These are phyloP conservation scores for Noctua janthe DNA, from an alignment of 2,888 invertebrate species.

Conservation along the genomic window DNA sequence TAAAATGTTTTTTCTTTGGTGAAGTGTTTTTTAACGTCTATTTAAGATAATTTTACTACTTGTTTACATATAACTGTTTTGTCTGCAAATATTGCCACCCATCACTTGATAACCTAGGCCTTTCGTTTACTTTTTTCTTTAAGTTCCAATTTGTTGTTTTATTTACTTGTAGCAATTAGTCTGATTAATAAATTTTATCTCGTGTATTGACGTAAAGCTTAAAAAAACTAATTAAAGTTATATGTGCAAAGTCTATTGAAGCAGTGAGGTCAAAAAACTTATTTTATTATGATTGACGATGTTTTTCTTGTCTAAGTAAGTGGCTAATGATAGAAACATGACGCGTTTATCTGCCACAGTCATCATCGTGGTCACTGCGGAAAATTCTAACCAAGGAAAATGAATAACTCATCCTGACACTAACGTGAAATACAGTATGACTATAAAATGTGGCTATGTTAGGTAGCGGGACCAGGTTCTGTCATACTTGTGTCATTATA, in stretches of 20 bases:
- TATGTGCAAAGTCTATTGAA: slow-evolving; percentile 3
- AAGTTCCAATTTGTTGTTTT: slow-evolving; percentile 28
- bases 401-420: slow-evolving; percentile 36
- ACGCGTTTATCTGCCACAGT: slow-evolving; percentile 39
- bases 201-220: slow-evolving; percentile 11
- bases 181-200: slow-evolving; percentile 19
- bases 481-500: slow-evolving; percentile 34
- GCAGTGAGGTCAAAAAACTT: slow-evolving; percentile 42
- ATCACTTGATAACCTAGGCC: slow-evolving; percentile 45
- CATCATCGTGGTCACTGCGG: slow-evolving; percentile 42
- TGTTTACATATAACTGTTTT: slow-evolving; percentile 53
- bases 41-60: slow-evolving; percentile 35
- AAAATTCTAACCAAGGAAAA: slow-evolving; percentile 50
- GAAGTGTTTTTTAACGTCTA: slow-evolving; percentile 14
- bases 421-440: slow-evolving; percentile 31
- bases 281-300: slow-evolving; percentile 49
- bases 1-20: slow-evolving; percentile 17
- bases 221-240: slow-evolving; percentile 28
- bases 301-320: slow-evolving; percentile 27
- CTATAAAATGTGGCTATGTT: slow-evolving; percentile 26
- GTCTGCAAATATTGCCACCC: slow-evolving; percentile 34
- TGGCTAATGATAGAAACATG: slow-evolving; percentile 53
- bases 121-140: slow-evolving; percentile 35
- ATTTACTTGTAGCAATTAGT: slow-evolving; percentile 31
- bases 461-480: slow-evolving; percentile 9